These are phyloP conservation scores for Dicycla oo DNA, from an alignment of 2,888 invertebrate genomes.

Conservation along the genomic window DNA sequence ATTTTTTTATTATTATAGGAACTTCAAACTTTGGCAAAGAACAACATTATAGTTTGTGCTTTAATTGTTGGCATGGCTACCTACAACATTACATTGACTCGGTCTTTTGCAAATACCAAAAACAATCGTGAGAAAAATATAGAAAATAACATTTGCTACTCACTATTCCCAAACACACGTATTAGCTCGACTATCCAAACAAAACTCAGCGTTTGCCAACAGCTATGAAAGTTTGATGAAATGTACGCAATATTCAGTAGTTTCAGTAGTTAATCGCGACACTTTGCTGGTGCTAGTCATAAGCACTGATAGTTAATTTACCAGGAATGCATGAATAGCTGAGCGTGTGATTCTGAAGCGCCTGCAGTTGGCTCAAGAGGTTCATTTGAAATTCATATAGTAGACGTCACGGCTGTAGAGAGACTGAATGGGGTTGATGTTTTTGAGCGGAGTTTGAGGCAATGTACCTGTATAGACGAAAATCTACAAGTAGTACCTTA, in stretches of 20 bases:
- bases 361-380: conserved; percentile 76
- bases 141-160: neutral
- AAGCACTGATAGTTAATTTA: conserved; percentile 75
- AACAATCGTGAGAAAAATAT: neutral
- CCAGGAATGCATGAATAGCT: conserved; percentile 79
- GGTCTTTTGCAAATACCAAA: neutral
- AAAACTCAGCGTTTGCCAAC: conserved; percentile 35
- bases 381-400: conserved; percentile 82
- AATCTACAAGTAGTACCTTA: no score
- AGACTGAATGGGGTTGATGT: conserved; percentile 39
- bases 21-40: neutral
- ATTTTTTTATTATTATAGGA: neutral
- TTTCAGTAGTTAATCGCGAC: conserved; percentile 61
- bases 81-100: neutral
- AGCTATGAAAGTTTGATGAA: conserved; percentile 50
- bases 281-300: conserved; percentile 56
- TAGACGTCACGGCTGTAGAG: conserved; percentile 48
- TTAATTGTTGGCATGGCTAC: neutral
- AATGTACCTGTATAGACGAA: neutral
- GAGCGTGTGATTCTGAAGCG: conserved; percentile 72
- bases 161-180: neutral
- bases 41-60: no score
- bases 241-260: conserved; percentile 50
- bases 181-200: neutral
- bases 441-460: conserved; percentile 11